These are phyloP conservation scores for Danionella cerebrum DNA, from an alignment of 2,113 vertebrate genomes.

Conservation along the genomic window DNA sequence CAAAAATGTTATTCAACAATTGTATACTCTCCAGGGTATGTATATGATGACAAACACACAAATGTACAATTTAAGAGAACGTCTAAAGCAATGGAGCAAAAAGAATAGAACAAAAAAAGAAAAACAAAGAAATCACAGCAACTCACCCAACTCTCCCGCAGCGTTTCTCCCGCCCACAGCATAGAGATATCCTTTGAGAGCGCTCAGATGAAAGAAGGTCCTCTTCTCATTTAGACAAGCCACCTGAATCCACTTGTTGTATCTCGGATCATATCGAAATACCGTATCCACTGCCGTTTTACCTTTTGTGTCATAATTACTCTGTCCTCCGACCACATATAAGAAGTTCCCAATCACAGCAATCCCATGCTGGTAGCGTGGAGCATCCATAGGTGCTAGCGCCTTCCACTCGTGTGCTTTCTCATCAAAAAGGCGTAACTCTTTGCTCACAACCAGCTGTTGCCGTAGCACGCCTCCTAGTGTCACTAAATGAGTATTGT, in stretches of 20 bases:
- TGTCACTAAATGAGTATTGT: slow-evolving; percentile 90
- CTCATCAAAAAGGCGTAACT: slow-evolving; percentile 91
- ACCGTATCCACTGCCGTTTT: slow-evolving; percentile 97
- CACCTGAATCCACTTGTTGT: slow-evolving; percentile 98
- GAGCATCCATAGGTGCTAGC: slow-evolving; percentile 93
- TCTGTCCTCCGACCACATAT: slow-evolving; percentile 95
- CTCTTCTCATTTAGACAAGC: slow-evolving; percentile 95
- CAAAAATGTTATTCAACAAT: no score
- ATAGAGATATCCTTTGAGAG: slow-evolving; percentile 95
- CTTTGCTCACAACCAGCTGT: slow-evolving; percentile 96
- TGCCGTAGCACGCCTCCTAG: slow-evolving; percentile 92
- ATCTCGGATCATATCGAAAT: slow-evolving; percentile 94
- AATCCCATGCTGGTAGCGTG: slow-evolving; percentile 94
- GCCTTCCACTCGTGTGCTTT: slow-evolving; percentile 91
- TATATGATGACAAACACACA: no score
- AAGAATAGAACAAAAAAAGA: no score
- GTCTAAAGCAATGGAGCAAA: no score
- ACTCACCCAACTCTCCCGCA: slow-evolving; percentile 88
- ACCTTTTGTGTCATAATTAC: slow-evolving; percentile 98
- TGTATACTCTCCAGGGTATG: no score
- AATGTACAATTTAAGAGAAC: no score
- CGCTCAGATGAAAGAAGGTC: slow-evolving; percentile 99
- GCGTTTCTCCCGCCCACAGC: slow-evolving; percentile 93
- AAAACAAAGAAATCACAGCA: no score
- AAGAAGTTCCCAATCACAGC: slow-evolving; percentile 98